A percentile compares a stretch with the other conserved stretches of the same genome.
phyloP scores from a whole-genome alignment of 1,140 invertebrate species.

The Musca domestica region DNA sequence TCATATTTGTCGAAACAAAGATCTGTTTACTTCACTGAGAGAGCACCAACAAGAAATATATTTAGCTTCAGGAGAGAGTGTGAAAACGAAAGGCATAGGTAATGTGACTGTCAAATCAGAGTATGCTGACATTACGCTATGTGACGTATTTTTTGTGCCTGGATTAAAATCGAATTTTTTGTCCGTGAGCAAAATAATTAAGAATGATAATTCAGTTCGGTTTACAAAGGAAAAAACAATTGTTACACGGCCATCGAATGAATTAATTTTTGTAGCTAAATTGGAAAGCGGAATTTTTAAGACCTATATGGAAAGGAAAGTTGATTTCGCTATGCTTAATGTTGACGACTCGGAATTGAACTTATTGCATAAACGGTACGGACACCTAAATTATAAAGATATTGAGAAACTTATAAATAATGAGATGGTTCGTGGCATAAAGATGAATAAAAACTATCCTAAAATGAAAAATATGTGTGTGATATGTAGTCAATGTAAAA shows the following conservation, averaged over 20 bases:
- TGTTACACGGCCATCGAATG: not conserved
- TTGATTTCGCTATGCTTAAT: not conserved
- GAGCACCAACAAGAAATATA: not conserved
- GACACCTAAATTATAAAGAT: too few species aligned
- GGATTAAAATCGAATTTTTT: constrained; percentile 11
- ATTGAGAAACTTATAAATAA: constrained; percentile 11
- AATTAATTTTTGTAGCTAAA: not conserved
- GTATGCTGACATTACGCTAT: constrained; percentile 1
- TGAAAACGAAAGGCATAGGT: not conserved
- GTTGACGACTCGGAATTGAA: too few species aligned
- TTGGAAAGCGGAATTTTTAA: constrained; percentile 3
- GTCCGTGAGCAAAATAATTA: constrained; percentile 2
- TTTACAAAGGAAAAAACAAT: not conserved
- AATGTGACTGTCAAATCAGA: not conserved
- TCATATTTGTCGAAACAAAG: constrained; percentile 3
- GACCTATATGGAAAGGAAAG: not conserved
- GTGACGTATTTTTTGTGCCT: constrained; percentile 7
- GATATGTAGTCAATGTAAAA: not conserved
- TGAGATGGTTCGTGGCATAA: constrained; percentile 5
- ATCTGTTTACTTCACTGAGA: constrained; percentile 1
- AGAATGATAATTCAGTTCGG: not conserved
- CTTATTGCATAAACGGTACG: too few species aligned
- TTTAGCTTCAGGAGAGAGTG: constrained; percentile 14
- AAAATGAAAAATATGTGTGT: not conserved
- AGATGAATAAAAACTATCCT: not conserved